phyloP scores from a whole-genome alignment of 2,797 vertebrate genomes.

The Mastacembelus armatus region DNA sequence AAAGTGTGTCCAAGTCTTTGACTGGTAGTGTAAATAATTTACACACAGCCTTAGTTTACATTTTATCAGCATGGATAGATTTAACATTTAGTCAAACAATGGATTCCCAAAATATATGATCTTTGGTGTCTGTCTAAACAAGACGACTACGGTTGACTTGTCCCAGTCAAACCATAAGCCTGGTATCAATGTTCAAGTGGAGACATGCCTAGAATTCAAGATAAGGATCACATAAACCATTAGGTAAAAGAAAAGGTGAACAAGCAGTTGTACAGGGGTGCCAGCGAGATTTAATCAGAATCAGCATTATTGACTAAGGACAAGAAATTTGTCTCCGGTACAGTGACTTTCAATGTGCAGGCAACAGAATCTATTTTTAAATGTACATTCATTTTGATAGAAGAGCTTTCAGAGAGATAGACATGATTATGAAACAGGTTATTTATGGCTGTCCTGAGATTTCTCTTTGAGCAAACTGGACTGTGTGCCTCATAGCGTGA shows the following conservation, averaged over 20 bases:
- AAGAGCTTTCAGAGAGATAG: no score
- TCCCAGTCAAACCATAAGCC: slow-evolving; percentile 62
- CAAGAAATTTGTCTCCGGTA: no score
- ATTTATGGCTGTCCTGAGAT: slow-evolving; percentile 25
- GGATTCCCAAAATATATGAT: slow-evolving; percentile 5
- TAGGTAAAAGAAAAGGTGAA: slow-evolving; percentile 53
- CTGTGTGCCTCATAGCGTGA: slow-evolving; percentile 67
- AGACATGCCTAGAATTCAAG: slow-evolving; percentile 58
- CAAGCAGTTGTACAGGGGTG: slow-evolving; percentile 28
- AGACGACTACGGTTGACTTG: slow-evolving; percentile 35
- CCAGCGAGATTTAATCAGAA: slow-evolving; percentile 44
- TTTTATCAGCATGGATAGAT: not conserved
- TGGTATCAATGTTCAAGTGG: slow-evolving; percentile 46
- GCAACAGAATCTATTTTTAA: no score
- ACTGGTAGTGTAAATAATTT: no score
- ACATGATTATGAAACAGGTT: slow-evolving; percentile 43
- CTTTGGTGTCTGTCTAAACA: slow-evolving; percentile 25
- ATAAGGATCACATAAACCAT: slow-evolving; percentile 63
- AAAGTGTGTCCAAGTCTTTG: no score
- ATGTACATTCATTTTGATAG: no score
- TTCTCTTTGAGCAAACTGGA: not conserved
- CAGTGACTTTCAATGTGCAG: no score
- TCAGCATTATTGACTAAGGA: no score
- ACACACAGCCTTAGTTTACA: not conserved
- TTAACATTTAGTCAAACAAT: slow-evolving; percentile 1